A percentile compares a stretch with the other conserved stretches of the same genome.
phyloP scores from a whole-genome alignment of 2,888 invertebrate species.

The Hartigia nigra region DNA sequence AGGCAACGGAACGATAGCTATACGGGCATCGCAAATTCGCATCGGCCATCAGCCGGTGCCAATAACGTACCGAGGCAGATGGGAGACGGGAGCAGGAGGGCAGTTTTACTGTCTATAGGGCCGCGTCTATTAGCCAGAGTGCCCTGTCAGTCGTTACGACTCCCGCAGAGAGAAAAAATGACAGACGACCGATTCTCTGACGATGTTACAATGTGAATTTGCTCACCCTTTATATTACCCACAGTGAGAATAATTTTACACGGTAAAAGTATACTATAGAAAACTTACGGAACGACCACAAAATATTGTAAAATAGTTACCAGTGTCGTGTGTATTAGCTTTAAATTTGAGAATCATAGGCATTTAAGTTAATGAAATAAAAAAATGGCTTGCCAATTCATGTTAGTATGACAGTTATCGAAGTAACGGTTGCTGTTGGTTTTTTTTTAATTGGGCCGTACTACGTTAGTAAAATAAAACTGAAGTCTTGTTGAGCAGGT shows the following conservation, averaged over 20 bases:
- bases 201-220: background rate
- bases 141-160: background rate
- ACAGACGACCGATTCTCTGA: background rate
- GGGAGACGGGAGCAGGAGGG: slow-evolving; percentile 31
- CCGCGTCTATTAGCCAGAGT: background rate
- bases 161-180: background rate
- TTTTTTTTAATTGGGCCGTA: background rate
- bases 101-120: slow-evolving; percentile 1
- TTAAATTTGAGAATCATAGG: background rate
- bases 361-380: background rate
- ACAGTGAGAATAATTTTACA: background rate
- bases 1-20: slow-evolving; percentile 18
- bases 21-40: slow-evolving; percentile 46
- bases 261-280: background rate
- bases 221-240: background rate
- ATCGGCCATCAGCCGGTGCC: slow-evolving; percentile 51
- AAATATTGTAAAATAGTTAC: background rate
- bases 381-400: background rate
- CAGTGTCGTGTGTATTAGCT: background rate
- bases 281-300: background rate
- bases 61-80: slow-evolving; percentile 52
- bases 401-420: background rate
- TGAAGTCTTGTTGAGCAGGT: background rate
- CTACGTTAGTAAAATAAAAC: background rate
- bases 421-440: background rate